These are phyloP conservation scores for Lumbricus terrestris DNA, from an alignment of 2,888 invertebrate genomes.

Conservation along the genomic window DNA sequence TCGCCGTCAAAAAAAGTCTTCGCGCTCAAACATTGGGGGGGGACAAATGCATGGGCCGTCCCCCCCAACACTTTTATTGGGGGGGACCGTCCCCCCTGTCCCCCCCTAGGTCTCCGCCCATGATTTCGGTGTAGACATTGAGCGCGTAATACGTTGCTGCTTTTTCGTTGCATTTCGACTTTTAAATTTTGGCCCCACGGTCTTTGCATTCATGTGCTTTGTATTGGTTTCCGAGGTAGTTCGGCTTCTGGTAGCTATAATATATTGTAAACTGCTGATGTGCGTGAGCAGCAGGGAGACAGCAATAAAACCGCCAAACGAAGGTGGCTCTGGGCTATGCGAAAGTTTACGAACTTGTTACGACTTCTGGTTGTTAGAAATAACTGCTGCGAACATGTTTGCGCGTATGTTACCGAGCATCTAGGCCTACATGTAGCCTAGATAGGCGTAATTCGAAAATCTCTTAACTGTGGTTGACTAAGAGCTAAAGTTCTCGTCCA, in stretches of 20 bases:
- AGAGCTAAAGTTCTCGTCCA: not conserved
- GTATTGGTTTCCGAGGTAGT: not conserved
- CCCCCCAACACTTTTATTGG: too few species aligned
- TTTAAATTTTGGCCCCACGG: not conserved
- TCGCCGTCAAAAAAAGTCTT: too few species aligned
- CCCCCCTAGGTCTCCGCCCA: too few species aligned
- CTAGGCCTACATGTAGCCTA: not conserved
- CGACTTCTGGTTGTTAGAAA: not conserved
- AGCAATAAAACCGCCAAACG: not conserved
- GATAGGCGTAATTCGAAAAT: not conserved
- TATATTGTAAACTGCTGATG: not conserved
- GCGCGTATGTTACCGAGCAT: too few species aligned
- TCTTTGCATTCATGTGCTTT: not conserved
- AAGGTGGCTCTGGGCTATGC: not conserved
- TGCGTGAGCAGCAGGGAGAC: not conserved
- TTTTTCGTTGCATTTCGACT: not conserved
- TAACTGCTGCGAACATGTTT: not conserved
- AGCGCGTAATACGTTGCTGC: not conserved
- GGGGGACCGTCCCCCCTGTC: too few species aligned
- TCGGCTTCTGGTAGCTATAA: not conserved
- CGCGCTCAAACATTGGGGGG: too few species aligned
- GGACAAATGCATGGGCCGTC: too few species aligned
- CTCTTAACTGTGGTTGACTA: not conserved
- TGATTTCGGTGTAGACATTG: too few species aligned
- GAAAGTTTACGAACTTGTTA: not conserved